A percentile compares a stretch with the other conserved stretches of the same genome.
phyloP scores from a whole-genome alignment of 2,113 vertebrate species.

The Lycaon pictus region DNA sequence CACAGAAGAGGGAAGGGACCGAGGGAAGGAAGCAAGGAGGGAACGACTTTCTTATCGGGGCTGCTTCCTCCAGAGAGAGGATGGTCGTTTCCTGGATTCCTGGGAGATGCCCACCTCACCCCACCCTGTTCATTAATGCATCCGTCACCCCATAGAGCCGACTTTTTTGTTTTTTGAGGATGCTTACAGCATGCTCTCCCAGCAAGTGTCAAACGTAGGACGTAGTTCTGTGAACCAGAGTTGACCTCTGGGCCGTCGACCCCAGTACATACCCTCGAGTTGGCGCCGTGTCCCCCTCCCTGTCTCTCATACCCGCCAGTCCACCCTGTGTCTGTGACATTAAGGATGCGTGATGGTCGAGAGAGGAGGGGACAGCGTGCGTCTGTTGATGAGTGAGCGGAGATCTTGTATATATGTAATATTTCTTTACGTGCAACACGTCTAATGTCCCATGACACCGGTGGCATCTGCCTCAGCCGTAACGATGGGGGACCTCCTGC shows the following conservation, averaged over 20 bases:
- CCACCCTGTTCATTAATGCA: rapidly evolving
- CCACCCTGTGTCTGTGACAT: no score
- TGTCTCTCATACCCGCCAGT: rapidly evolving
- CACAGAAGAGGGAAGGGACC: background rate
- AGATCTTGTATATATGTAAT: rapidly evolving
- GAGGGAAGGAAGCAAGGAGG: background rate
- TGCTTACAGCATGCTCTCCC: background rate
- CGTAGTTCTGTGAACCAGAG: rapidly evolving
- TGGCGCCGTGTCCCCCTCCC: background rate
- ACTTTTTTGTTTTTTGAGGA: background rate
- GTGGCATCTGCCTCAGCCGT: background rate
- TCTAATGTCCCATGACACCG: rapidly evolving
- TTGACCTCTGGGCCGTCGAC: background rate
- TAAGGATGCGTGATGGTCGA: rapidly evolving
- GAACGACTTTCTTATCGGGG: rapidly evolving
- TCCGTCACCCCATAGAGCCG: background rate
- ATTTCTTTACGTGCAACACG: rapidly evolving
- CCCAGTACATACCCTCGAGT: background rate
- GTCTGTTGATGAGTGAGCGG: background rate
- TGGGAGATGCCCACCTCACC: no score
- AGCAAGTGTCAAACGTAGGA: background rate
- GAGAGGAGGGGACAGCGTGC: background rate
- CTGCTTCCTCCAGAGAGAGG: background rate
- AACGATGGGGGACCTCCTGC: no score
- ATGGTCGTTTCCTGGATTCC: rapidly evolving